Evolutionary conservation across 1,140 invertebrate genomes (phyloP).

Genomic region (Laodelphax striatellus): DNA sequence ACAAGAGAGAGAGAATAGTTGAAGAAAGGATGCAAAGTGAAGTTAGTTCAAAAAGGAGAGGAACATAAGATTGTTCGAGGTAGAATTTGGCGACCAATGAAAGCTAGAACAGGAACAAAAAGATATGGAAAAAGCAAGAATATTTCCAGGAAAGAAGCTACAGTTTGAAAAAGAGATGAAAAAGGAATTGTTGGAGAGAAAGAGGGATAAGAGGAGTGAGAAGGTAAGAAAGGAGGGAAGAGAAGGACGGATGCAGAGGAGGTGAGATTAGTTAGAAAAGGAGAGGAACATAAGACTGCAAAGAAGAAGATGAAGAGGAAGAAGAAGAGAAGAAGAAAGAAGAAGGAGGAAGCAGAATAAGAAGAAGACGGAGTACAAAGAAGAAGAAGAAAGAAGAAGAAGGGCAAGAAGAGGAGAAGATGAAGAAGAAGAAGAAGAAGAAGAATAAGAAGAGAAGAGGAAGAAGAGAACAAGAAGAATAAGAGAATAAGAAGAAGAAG

Average conservation of each 20-base stretch:
- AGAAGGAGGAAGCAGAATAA: neutral
- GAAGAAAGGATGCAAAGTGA: neutral
- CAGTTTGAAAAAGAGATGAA: conserved; percentile 5
- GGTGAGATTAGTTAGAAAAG: too few relatives aligned
- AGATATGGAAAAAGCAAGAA: neutral
- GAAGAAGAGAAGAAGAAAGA: conserved; percentile 5
- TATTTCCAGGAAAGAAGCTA: neutral
- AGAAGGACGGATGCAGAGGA: neutral
- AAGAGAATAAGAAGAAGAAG: conserved; percentile 1
- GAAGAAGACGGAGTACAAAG: neutral
- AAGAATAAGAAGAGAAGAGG: neutral
- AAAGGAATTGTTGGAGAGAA: neutral
- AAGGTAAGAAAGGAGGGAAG: too few relatives aligned
- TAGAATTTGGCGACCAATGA: too few relatives aligned
- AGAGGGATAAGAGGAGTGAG: too few relatives aligned
- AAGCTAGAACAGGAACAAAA: too few relatives aligned
- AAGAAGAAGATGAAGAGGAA: neutral
- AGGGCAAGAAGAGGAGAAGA: neutral
- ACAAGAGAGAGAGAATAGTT: too few relatives aligned
- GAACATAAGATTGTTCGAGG: too few relatives aligned
- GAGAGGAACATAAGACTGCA: too few relatives aligned
- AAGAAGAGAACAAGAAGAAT: neutral
- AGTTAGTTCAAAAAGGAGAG: too few relatives aligned
- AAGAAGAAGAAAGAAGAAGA: neutral
- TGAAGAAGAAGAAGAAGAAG: neutral